Evolutionary conservation across 1,140 invertebrate genomes (phyloP), one percentile per base, ranked within the genome.

Genomic region (Heliconius melpomene): DNA sequence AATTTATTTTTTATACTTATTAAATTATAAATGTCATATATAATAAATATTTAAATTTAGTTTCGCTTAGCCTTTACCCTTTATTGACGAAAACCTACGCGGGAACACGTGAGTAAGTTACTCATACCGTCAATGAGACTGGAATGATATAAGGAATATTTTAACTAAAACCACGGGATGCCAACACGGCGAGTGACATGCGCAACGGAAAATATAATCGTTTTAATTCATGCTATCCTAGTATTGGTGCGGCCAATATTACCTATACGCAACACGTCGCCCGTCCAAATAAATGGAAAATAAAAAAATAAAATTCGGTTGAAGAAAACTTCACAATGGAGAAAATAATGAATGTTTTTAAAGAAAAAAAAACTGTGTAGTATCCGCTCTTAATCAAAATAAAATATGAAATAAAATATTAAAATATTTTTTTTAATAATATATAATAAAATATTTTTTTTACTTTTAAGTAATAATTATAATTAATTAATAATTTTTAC

Each of bases 171-270:
- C n/a, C 54, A 75, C n/a, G n/a, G 20, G 29, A 20, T 13, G 54
- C n/a, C n/a, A 29, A 20, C 29, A 5, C 50, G 32, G 18, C 7
- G 11, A 57, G 18, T 36, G 74, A 66, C 54, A 75, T 75, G 54
- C 54, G 74, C 74, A 75, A 40, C n/a, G 32, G 11, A 16, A 54
- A 75, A 38, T 26, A 29, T 29, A 66, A 13, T 60, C n/a, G 16
- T 23, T 57, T 20, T 5, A 40, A 40, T 66, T 75, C 9, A 54
- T 66, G 74, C 32, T 40, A 38, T 38, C 74, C 74, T 75, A 40
- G 74, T 75, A 75, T 23, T 60, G 16, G 36, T 75, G 74, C 54
- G 74, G 54, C 74, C 57, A 66, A 66, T 26, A 29, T 66, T 29
- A 26, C 60, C 23, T 26, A 66, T 29, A 66, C 60, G 57, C 57